Percentiles rank a stretch among this genome's conserved stretches.
Conservation (phyloP, 2,113 vertebrate species). For the Eubucco bourcierii region DNA sequence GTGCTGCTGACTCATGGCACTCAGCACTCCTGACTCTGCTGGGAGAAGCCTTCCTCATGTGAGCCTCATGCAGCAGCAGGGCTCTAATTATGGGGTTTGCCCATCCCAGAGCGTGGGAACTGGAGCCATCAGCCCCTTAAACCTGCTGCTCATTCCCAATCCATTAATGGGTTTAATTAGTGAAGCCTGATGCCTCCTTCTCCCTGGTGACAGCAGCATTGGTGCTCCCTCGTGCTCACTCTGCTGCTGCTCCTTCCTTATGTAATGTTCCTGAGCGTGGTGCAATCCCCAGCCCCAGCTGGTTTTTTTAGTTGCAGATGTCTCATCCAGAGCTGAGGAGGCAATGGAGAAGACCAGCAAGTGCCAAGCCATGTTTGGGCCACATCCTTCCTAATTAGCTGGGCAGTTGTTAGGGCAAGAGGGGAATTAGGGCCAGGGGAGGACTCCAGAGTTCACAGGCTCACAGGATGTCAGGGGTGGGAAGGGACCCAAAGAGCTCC, state of each 20-base stretch:
- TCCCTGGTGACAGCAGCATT: neutral
- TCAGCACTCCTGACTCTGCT: neutral
- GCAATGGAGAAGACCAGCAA: neutral
- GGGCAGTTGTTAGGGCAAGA: fast-evolving
- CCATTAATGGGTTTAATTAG: conserved; percentile 34
- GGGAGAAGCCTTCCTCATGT: neutral
- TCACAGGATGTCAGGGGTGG: too few species aligned
- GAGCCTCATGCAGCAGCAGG: neutral
- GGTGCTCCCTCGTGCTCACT: neutral
- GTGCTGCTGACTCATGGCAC: neutral
- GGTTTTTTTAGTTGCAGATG: neutral
- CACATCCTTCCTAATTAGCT: fast-evolving
- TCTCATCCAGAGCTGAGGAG: neutral
- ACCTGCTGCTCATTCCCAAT: conserved; percentile 17
- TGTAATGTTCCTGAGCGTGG: neutral
- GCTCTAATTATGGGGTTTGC: conserved; percentile 33
- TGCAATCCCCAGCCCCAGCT: neutral
- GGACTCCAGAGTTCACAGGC: neutral
- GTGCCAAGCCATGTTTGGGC: neutral
- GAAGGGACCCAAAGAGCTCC: too few species aligned
- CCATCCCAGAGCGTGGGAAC: conserved; percentile 27
- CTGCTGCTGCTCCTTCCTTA: conserved; percentile 22
- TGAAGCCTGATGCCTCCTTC: neutral
- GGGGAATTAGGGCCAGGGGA: fast-evolving
- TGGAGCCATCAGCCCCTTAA: neutral